A percentile compares a stretch with the other conserved stretches of the same genome.
Evolutionary conservation across 1,140 invertebrate genomes (phyloP).

Genomic region (Armadillidium nasatum): DNA sequence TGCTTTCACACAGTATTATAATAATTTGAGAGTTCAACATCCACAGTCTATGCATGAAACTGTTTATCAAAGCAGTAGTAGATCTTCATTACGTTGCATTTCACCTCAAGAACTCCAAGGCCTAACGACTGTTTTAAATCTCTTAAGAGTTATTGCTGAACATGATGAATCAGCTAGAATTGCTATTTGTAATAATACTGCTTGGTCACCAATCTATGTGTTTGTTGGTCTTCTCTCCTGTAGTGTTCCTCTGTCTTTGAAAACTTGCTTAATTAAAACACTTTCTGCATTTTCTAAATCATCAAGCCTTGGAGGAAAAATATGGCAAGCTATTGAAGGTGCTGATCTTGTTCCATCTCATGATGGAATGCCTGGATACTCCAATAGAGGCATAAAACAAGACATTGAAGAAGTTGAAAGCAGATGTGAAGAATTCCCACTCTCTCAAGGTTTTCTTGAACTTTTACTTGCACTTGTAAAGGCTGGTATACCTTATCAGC

Average conservation of each 20-base stretch:
- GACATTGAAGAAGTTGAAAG: conserved; percentile 75
- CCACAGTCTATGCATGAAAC: conserved; percentile 57
- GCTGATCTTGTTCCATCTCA: conserved; percentile 71
- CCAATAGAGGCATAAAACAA: conserved; percentile 48
- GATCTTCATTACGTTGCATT: conserved; percentile 59
- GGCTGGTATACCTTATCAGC: conserved; percentile 63
- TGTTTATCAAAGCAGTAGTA: conserved; percentile 55
- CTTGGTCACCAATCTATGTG: conserved; percentile 72
- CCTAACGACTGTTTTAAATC: conserved; percentile 69
- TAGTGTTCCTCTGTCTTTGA: conserved; percentile 74
- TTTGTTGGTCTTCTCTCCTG: conserved; percentile 79
- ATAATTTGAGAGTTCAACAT: conserved; percentile 61
- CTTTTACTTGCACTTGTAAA: conserved; percentile 71
- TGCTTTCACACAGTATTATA: conserved; percentile 68
- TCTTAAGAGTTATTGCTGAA: conserved; percentile 69
- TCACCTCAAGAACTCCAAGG: conserved; percentile 81
- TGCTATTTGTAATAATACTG: conserved; percentile 65
- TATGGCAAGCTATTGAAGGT: conserved; percentile 78
- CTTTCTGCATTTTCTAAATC: conserved; percentile 70
- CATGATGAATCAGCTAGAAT: conserved; percentile 47
- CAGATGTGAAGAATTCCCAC: conserved; percentile 77
- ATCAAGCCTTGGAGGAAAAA: conserved; percentile 66
- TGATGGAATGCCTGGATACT: conserved; percentile 40
- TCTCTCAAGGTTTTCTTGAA: conserved; percentile 72
- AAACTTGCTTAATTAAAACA: conserved; percentile 60